Evolutionary conservation across 2,888 invertebrate genomes (phyloP), one percentile per base, ranked within the genome.

Genomic region (Thelaira solivaga): DNA sequence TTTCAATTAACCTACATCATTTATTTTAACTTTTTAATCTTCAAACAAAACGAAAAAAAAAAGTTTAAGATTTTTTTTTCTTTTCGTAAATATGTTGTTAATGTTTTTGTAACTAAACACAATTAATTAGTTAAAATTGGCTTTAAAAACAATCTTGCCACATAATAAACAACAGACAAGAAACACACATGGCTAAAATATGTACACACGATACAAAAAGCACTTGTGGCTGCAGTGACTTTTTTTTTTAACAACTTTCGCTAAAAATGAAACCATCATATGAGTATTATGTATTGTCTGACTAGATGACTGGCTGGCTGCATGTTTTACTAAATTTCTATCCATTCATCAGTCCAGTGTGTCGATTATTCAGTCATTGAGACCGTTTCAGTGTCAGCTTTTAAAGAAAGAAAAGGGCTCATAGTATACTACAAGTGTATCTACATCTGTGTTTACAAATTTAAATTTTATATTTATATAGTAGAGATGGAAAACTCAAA

Each of bases 171-270:
- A n/a, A 45, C 7, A 51, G 18, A 51, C 59, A 34, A 13, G 26
- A n/a, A 39, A 7, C 11, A 39, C 26, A 10, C n/a, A 13, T 51
- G 13, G 4, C 18, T 7, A 47, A 13, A 43, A 45, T n/a, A 43
- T 16, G 53, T 24, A n/a, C n/a, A n/a, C n/a, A n/a, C n/a, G n/a
- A n/a, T n/a, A n/a, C n/a, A n/a, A 53, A 57, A 47, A 57, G 11
- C 67, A 67, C 26, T 45, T 74, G 65, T 53, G 18, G 18, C 34
- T 43, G 68, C 43, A 74, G 68, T 55, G 29, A 62, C n/a, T n/a
- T n/a, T n/a, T n/a, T n/a, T 55, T 67, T 68, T 68, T 22, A 24
- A 64, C 64, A 72, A 76, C 80, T 75, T 69, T 76, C 76, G 76
- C 75, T 76, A 49, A 76, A 80, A 67, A n/a, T n/a, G n/a, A n/a